Evolutionary conservation across 1,140 invertebrate species (phyloP).

Genomic region (Leptinotarsa undecemlineata): DNA sequence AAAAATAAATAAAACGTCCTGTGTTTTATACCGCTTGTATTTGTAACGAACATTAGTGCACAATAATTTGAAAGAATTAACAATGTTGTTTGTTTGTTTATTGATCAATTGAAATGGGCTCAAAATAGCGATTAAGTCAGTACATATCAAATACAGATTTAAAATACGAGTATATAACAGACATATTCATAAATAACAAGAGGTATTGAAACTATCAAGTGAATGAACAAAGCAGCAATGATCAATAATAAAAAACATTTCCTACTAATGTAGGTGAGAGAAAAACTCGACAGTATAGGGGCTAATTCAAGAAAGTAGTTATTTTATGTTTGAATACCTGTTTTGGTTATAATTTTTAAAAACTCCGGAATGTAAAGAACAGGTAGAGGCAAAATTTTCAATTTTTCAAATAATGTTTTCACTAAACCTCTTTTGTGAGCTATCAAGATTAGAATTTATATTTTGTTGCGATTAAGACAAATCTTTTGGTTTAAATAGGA

Average conservation of each 20-base stretch:
- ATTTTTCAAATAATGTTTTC: not conserved
- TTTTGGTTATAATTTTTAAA: too few species aligned
- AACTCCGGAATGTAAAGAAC: too few species aligned
- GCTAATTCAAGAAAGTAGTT: too few species aligned
- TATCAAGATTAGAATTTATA: not conserved
- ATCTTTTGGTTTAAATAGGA: not conserved
- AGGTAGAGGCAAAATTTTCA: too few species aligned
- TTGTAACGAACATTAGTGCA: too few species aligned
- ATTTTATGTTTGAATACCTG: too few species aligned
- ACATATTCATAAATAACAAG: conserved; percentile 4
- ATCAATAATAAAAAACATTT: not conserved
- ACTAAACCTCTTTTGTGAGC: not conserved
- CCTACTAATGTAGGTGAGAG: too few species aligned
- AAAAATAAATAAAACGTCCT: too few species aligned
- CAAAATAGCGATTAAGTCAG: not conserved
- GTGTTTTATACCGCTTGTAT: too few species aligned
- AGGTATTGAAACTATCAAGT: not conserved
- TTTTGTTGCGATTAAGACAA: not conserved
- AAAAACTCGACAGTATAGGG: too few species aligned
- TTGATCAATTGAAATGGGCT: not conserved
- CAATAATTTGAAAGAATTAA: too few species aligned
- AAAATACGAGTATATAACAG: not conserved
- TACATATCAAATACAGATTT: not conserved
- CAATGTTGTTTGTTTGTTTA: not conserved
- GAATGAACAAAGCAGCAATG: conserved; percentile 9